Evolutionary conservation across 2,797 vertebrate species (phyloP).

Genomic region (Syncerus caffer): DNA sequence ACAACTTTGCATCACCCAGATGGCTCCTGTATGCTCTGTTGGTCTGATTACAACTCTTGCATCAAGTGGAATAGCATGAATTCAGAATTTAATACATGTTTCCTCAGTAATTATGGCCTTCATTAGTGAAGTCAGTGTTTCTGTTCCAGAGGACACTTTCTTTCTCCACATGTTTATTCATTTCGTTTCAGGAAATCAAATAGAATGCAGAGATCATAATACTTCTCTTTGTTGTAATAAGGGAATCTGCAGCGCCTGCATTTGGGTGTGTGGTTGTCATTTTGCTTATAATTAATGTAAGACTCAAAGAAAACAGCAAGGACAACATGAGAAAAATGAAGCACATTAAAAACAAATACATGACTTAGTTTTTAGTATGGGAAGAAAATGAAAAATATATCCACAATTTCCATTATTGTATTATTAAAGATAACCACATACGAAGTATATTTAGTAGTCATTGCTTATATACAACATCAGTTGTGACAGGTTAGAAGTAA

Average conservation of each 20-base stretch:
- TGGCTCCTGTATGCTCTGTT: conserved; percentile 86
- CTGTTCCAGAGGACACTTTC: conserved; percentile 41
- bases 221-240: not conserved
- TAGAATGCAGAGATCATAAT: not conserved
- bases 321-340: not conserved
- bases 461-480: not conserved
- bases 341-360: not conserved
- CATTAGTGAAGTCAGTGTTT: conserved; percentile 64
- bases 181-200: conserved; percentile 50
- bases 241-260: not conserved
- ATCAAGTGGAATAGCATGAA: conserved; percentile 79
- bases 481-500: not conserved
- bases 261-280: not conserved
- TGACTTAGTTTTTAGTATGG: not conserved
- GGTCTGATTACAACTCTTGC: conserved; percentile 82
- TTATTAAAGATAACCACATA: not conserved
- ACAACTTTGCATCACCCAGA: conserved; percentile 83
- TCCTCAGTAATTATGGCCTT: conserved; percentile 63
- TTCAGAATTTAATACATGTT: conserved; percentile 67
- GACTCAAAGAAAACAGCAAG: not conserved
- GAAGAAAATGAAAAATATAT: conserved; percentile 11
- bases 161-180: conserved; percentile 50
- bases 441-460: not conserved
- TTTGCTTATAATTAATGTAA: conserved; percentile 34
- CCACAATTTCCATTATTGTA: not conserved